Conservation (phyloP, 1,140 invertebrate species). For the Panagrolaimus sp. region DNA sequence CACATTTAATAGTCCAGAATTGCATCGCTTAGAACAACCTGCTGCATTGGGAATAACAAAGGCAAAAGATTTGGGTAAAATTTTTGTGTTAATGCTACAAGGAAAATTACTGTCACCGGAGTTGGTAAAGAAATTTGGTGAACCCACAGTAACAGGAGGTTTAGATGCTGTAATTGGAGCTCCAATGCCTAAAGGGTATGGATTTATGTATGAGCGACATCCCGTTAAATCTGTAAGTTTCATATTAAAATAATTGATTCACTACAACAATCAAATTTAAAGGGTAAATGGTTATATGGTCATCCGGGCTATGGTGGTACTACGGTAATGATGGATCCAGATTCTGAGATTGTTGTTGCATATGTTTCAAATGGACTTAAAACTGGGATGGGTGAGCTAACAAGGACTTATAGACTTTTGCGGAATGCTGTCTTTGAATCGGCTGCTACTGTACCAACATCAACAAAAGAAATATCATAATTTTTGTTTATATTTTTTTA, state of each 20-base stretch:
- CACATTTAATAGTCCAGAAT: slow-evolving; percentile 49
- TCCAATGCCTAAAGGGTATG: slow-evolving; percentile 48
- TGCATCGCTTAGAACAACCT: slow-evolving; percentile 46
- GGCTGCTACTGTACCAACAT: neutral
- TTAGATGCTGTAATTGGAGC: slow-evolving; percentile 38
- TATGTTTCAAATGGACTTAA: slow-evolving; percentile 52
- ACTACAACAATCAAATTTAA: slow-evolving; percentile 8
- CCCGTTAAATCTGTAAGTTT: slow-evolving; percentile 27
- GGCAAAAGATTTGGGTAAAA: slow-evolving; percentile 42
- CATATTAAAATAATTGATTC: too few species aligned
- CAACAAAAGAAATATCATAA: too few species aligned
- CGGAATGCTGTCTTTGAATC: slow-evolving; percentile 28
- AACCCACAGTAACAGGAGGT: slow-evolving; percentile 34
- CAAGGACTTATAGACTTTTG: slow-evolving; percentile 38
- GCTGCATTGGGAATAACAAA: slow-evolving; percentile 50
- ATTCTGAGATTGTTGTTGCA: slow-evolving; percentile 47
- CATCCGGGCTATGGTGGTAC: slow-evolving; percentile 48
- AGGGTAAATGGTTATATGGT: slow-evolving; percentile 47
- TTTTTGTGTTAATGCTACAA: slow-evolving; percentile 45
- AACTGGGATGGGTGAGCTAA: slow-evolving; percentile 52
- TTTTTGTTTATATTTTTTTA: too few species aligned
- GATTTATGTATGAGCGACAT: slow-evolving; percentile 52
- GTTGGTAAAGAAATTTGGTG: slow-evolving; percentile 31
- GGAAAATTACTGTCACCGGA: slow-evolving; percentile 42
- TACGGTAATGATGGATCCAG: slow-evolving; percentile 49